A percentile compares a stretch with the other conserved stretches of the same genome.
Evolutionary conservation across 2,888 invertebrate species (phyloP).

Genomic region (Ectropis crepuscularia): DNA sequence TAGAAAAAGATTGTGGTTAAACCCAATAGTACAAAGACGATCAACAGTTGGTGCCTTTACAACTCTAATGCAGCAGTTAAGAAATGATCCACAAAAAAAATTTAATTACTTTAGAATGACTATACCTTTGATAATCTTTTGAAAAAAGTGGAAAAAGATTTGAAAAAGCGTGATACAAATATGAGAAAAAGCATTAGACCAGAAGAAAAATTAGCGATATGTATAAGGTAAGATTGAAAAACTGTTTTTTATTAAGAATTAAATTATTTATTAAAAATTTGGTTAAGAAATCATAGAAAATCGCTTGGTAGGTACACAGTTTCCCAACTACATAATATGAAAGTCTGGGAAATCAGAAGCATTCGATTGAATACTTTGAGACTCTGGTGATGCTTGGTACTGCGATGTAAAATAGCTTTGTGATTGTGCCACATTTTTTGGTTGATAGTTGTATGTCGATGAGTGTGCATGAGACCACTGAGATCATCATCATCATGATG

Average conservation of each 20-base stretch:
- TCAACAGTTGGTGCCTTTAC: too few relatives aligned
- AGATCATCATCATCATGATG: too few relatives aligned
- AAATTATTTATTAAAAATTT: conserved; percentile 39
- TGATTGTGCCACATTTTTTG: conserved; percentile 39
- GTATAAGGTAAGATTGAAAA: conserved; percentile 14
- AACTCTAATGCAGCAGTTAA: too few relatives aligned
- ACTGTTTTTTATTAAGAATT: conserved; percentile 38
- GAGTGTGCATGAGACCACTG: conserved; percentile 41
- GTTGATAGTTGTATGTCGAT: conserved; percentile 41
- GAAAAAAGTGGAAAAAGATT: too few relatives aligned
- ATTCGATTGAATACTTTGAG: conserved; percentile 41
- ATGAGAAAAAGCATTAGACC: too few relatives aligned
- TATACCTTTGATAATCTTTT: too few relatives aligned
- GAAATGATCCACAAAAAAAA: too few relatives aligned
- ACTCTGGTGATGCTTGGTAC: conserved; percentile 40
- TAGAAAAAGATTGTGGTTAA: too few relatives aligned
- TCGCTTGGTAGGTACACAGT: conserved; percentile 39
- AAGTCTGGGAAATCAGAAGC: conserved; percentile 44
- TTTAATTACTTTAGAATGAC: too few relatives aligned
- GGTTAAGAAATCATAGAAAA: conserved; percentile 39
- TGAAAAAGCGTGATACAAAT: too few relatives aligned
- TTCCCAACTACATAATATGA: conserved; percentile 41
- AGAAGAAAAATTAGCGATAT: too few relatives aligned
- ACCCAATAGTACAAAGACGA: too few relatives aligned
- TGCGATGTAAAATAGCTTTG: conserved; percentile 42